These are phyloP conservation scores for Platanista minor DNA, from an alignment of 2,113 vertebrate genomes.

Conservation along the genomic window DNA sequence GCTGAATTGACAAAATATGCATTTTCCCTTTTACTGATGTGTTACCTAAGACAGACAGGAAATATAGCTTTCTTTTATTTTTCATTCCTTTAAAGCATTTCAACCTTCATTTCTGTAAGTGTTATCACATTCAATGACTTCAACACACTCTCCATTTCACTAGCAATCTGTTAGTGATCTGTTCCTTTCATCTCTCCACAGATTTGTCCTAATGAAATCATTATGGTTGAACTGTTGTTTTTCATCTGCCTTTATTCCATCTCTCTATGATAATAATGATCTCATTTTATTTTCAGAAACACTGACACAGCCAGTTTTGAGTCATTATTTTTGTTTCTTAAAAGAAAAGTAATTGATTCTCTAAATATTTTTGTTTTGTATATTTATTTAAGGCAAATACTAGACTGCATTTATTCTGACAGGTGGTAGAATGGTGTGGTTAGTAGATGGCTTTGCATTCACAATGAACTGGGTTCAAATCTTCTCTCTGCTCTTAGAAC, in stretches of 20 bases:
- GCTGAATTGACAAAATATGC: conserved; percentile 71
- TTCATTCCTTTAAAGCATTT: conserved; percentile 72
- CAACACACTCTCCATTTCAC: conserved; percentile 68
- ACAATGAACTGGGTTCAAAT: not conserved
- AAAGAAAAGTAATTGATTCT: conserved; percentile 78
- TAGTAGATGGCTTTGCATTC: not conserved
- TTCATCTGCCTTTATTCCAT: conserved; percentile 70
- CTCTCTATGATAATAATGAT: conserved; percentile 74
- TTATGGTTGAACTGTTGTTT: conserved; percentile 76
- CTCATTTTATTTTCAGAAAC: conserved; percentile 78
- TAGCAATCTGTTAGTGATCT: conserved; percentile 76
- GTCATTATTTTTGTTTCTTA: conserved; percentile 69
- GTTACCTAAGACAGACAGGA: conserved; percentile 60
- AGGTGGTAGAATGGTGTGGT: not conserved
- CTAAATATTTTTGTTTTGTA: conserved; percentile 69
- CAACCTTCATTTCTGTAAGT: conserved; percentile 74
- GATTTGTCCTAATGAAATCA: conserved; percentile 80
- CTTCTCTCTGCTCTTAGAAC: not conserved
- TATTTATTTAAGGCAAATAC: conserved; percentile 63
- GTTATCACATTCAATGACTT: conserved; percentile 73
- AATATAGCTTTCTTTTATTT: conserved; percentile 36
- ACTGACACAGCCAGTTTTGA: conserved; percentile 70
- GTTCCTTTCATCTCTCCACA: conserved; percentile 76
- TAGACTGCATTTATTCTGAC: conserved; percentile 67
- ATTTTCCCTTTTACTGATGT: conserved; percentile 68